Conservation (phyloP, 2,797 vertebrate species). For the Eupleurogrammus muticus region DNA sequence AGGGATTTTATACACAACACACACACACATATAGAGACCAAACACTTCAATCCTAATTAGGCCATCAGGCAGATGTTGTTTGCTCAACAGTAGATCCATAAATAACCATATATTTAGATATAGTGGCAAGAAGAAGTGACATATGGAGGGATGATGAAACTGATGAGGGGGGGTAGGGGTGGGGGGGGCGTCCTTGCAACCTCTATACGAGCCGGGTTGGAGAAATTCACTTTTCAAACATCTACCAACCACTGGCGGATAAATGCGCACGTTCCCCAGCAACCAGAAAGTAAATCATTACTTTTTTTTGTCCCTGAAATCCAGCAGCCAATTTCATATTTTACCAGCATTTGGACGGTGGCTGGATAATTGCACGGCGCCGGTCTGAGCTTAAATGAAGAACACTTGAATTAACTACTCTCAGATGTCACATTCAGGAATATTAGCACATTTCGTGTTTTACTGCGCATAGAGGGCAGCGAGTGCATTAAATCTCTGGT, state of each 20-base stretch:
- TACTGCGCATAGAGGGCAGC: not conserved
- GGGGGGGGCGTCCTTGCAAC: conserved; percentile 5
- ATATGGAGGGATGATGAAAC: conserved; percentile 44
- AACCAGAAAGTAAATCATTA: no score
- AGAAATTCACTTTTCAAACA: no score
- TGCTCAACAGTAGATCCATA: conserved; percentile 67
- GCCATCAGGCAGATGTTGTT: conserved; percentile 72
- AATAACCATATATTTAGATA: conserved; percentile 70
- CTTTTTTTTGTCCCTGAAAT: no score
- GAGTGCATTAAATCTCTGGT: no score
- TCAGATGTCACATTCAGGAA: not conserved
- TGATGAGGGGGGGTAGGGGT: conserved; percentile 27
- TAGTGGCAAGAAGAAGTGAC: conserved; percentile 40
- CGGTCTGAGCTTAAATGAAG: conserved; percentile 7
- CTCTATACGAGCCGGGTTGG: not conserved
- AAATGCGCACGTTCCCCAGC: no score
- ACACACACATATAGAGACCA: conserved; percentile 36
- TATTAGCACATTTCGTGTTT: not conserved
- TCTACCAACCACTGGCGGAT: no score
- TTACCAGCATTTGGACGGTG: no score
- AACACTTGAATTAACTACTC: conserved; percentile 18
- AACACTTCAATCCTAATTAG: conserved; percentile 70
- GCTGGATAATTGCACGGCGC: no score
- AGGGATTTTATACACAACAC: not conserved
- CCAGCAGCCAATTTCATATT: no score